Evolutionary conservation across 2,888 invertebrate species (phyloP), one percentile per base, ranked within the genome.

Genomic region (Drosophila atripex): DNA sequence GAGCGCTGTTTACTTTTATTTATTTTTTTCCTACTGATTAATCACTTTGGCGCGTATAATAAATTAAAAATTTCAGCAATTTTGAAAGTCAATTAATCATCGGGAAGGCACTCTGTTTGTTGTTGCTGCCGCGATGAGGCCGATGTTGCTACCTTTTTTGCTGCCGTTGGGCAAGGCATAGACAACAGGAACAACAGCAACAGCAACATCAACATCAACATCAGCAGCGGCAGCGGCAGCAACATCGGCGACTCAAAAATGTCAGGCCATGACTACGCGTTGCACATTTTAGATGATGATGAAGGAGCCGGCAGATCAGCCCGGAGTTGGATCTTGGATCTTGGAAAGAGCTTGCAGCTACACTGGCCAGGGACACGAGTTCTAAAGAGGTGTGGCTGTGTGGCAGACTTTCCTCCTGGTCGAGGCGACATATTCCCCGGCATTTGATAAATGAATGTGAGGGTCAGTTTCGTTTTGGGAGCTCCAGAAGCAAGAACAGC

Each of bases 41-140:
- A 90, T 90, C 90, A 89, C 89, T 88, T 83, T 80, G 84, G 84
- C 84, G 88, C 83, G 89, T 87, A 90, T 91, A 91, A 91, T 90
- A 91, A 90, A 91, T 90, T 90, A 91, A 90, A 90, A 91, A 91
- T 90, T 90, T 91, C 90, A 90, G 88, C 91, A 89, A 91, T 90
- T 91, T 90, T 91, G 91, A 91, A 89, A 90, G 89, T 91, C 90
- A 90, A 91, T 91, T 91, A 90, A 91, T 91, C 91, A 91, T 88
- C 85, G 85, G 77, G 88, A 84, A 80, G 83, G 86, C 75, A 78
- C 68, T 73, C 59, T 78, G 71, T 78, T 76, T 76, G 63, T 52
- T 59, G 49, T 59, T 57, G 53, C 18, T 57, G 65, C 41, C 39
- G 58, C 43, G 52, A 14, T 35, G 35, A 35, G 35, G 59, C 39